Evolutionary conservation across 2,113 vertebrate species (phyloP).

Genomic region (Mus musculus): DNA sequence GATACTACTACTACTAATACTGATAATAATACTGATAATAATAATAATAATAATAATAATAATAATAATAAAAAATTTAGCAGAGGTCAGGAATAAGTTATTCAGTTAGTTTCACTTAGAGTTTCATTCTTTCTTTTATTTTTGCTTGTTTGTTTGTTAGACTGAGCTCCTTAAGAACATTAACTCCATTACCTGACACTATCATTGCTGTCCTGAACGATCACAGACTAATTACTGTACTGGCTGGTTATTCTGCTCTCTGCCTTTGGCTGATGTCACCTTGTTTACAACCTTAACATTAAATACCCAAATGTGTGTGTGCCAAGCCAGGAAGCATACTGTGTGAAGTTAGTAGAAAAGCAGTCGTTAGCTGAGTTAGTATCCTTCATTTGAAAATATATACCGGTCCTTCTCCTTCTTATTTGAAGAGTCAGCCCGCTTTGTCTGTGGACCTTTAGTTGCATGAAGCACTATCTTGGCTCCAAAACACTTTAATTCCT

Average conservation of each 20-base stretch:
- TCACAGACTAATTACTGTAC: neutral
- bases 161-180: neutral
- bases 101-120: neutral
- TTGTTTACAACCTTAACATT: slow-evolving; percentile 39
- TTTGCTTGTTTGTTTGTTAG: neutral
- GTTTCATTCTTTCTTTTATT: neutral
- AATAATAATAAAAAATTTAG: neutral
- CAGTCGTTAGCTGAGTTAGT: slow-evolving; percentile 56
- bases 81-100: slow-evolving; percentile 20
- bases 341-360: slow-evolving; percentile 10
- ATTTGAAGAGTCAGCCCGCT: slow-evolving; percentile 72
- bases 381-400: slow-evolving; percentile 65
- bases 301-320: slow-evolving; percentile 30
- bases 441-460: slow-evolving; percentile 50
- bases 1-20: too few relatives aligned
- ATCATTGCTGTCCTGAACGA: neutral
- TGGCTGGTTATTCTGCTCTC: slow-evolving; percentile 30
- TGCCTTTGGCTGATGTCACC: slow-evolving; percentile 42
- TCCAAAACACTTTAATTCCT: slow-evolving; percentile 35
- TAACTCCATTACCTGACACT: neutral
- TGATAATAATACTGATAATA: too few relatives aligned
- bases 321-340: slow-evolving; percentile 60
- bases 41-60: neutral
- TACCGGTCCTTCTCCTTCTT: slow-evolving; percentile 39
- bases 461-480: slow-evolving; percentile 28